phyloP scores from a whole-genome alignment of 2,888 invertebrate species.

The Eupithecia vulgata region DNA sequence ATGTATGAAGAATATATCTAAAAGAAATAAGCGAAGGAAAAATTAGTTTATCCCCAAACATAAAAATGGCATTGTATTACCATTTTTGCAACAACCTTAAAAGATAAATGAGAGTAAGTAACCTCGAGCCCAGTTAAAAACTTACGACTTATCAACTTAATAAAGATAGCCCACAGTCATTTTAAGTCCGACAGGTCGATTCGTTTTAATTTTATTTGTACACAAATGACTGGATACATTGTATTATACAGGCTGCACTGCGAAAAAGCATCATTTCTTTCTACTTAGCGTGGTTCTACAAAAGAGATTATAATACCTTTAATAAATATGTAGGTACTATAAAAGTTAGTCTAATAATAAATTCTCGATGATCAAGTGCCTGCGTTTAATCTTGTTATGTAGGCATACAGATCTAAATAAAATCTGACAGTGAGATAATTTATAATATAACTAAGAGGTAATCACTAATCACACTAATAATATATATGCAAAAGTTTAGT shows the following conservation, averaged over 20 bases:
- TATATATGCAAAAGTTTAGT: too few species aligned
- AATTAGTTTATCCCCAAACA: not conserved
- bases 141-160: constrained; percentile 21
- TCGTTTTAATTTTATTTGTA: constrained; percentile 31
- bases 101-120: constrained; percentile 22
- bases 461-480: too few species aligned
- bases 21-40: too few species aligned
- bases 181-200: constrained; percentile 18
- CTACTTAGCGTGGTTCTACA: not conserved
- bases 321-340: not conserved
- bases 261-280: constrained; percentile 13
- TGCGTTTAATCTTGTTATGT: too few species aligned
- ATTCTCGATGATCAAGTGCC: too few species aligned
- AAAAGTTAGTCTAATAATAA: too few species aligned
- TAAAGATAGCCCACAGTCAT: constrained; percentile 28
- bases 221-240: constrained; percentile 26
- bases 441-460: too few species aligned
- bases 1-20: not conserved
- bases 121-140: constrained; percentile 12
- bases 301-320: not conserved
- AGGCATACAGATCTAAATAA: too few species aligned
- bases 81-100: constrained; percentile 14
- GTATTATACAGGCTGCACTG: constrained; percentile 22
- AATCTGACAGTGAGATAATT: too few species aligned
- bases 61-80: constrained; percentile 1